A percentile compares a stretch with the other conserved stretches of the same genome.
phyloP scores from a whole-genome alignment of 2,797 vertebrate genomes.

The Oreochromis grahami region DNA sequence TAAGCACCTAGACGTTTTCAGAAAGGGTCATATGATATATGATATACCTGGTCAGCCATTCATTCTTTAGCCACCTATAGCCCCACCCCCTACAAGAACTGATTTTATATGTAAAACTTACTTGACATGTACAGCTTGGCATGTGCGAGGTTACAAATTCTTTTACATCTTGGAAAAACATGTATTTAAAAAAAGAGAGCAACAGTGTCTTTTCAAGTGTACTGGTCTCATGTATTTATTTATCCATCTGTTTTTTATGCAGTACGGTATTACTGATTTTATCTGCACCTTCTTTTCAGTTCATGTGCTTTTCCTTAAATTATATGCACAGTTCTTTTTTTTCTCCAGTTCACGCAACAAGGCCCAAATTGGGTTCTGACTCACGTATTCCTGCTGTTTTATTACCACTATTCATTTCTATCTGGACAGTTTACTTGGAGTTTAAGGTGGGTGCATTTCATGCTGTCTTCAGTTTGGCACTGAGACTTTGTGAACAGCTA shows the following conservation, averaged over 20 bases:
- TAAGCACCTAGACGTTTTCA: neutral
- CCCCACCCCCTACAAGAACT: neutral
- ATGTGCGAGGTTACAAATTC: neutral
- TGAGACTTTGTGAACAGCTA: neutral
- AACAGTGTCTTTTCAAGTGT: neutral
- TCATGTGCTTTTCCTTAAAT: neutral
- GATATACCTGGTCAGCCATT: neutral
- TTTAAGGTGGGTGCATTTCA: neutral
- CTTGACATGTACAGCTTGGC: neutral
- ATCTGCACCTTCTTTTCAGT: neutral
- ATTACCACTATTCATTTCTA: neutral
- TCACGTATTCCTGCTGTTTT: neutral
- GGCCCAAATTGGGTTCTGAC: neutral
- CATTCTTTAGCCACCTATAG: neutral
- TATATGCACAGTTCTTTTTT: neutral
- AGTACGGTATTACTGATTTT: neutral
- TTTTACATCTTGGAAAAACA: neutral
- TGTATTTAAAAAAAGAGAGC: neutral
- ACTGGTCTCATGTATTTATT: neutral
- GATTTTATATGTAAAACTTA: neutral
- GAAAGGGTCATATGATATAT: neutral
- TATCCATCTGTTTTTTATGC: neutral
- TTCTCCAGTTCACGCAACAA: neutral
- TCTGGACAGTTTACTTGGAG: neutral
- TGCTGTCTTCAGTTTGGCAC: neutral